Evolutionary conservation across 2,888 invertebrate genomes (phyloP), one percentile per base, ranked within the genome.

Genomic region (Pseudanteris insignis): DNA sequence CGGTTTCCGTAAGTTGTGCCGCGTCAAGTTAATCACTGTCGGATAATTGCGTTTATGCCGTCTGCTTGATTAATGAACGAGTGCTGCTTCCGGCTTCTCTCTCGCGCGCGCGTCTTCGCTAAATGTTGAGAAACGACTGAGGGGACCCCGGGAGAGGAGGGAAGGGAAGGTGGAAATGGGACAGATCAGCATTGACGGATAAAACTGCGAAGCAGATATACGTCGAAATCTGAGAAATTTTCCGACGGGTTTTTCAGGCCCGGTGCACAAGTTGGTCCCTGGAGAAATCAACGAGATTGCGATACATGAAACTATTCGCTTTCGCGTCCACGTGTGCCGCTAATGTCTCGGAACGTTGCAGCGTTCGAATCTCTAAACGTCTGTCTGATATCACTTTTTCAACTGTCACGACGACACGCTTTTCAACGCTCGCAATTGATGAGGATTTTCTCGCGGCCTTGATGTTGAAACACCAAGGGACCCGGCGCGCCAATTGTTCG

Each of bases 21-120:
- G 68, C 73, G 55, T 18, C 18, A 74, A 77, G 72, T 76, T 76
- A 77, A 76, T 77, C 76, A 74, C 72, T 71, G 70, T 68, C 70
- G 69, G 72, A 73, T 75, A 76, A 77, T 76, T 75, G 30, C 26
- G 15, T 29, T 30, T 21, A 25, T 36, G 18, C 25, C 14, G 25
- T 44, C 53, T 44, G 9, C n/a, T 15, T 44, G 40, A 53, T 53
- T 53, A 53, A 53, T 41, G 41, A 51, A 51, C 34, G 14, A 13
- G 18, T 6, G 8, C 26, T 12, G 33, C 28, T 18, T 3, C 4
- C 3, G 18, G n/a, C n/a, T n/a, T n/a, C n/a, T n/a, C 18, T 3
- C 18, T 3, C 18, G 18, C 18, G 3, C 18, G 18, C 18, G 18
- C 18, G 18, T 18, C 6, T 18, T 6, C 21, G 21, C 21, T 7